Percentiles rank a stretch among this genome's conserved stretches.
Conservation (phyloP, 2,797 vertebrate species). For the Neolamprologus multifasciatus region DNA sequence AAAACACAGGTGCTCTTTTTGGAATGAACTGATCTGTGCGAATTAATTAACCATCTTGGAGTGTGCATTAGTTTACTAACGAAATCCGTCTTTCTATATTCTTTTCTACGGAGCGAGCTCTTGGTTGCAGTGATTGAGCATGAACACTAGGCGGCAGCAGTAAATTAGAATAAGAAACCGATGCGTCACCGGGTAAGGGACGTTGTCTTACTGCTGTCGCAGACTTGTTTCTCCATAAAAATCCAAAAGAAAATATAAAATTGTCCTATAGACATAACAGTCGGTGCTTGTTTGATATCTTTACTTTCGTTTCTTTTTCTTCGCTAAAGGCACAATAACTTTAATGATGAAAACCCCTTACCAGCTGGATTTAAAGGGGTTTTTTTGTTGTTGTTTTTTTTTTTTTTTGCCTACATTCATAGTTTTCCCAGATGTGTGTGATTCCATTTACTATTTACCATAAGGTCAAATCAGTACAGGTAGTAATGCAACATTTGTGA, state of each 20-base stretch:
- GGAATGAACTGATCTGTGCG: neutral
- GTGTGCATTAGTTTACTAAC: neutral
- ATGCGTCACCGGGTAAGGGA: neutral
- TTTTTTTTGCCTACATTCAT: neutral
- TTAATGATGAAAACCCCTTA: neutral
- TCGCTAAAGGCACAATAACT: neutral
- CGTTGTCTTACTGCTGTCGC: neutral
- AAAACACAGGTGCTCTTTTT: too few relatives aligned
- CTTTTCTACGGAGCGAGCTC: neutral
- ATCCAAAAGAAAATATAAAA: neutral
- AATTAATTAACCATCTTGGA: neutral
- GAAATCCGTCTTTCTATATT: neutral
- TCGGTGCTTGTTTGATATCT: neutral
- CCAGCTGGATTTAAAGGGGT: fast-evolving
- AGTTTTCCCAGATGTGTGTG: neutral
- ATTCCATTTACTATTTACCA: neutral
- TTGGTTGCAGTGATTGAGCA: neutral
- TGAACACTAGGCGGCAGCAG: conserved; percentile 58
- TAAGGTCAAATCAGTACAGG: neutral
- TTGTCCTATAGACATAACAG: neutral
- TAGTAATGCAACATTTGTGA: neutral
- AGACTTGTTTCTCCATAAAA: neutral
- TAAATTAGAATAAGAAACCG: neutral
- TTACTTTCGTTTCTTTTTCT: neutral
- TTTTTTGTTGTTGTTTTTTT: neutral